These are phyloP conservation scores for Vanessa atalanta DNA, from an alignment of 1,140 invertebrate genomes.

Conservation along the genomic window DNA sequence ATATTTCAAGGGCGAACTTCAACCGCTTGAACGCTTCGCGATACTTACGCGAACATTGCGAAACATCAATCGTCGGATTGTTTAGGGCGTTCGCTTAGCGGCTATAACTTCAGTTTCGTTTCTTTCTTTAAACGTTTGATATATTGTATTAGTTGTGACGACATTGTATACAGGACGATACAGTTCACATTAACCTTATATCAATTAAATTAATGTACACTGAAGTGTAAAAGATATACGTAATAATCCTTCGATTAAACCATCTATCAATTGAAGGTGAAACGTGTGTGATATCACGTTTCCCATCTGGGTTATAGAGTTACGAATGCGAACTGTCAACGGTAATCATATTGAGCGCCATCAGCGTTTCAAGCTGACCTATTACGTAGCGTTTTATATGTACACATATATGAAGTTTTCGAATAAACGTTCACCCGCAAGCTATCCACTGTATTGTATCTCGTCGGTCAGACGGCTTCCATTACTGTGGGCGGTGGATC, in stretches of 20 bases:
- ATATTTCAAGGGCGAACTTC: constrained; percentile 30
- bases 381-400: constrained; percentile 21
- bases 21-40: background rate
- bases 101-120: background rate
- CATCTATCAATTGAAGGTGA: background rate
- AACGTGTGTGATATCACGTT: constrained; percentile 34
- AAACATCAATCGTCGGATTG: constrained; percentile 1
- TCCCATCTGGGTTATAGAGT: constrained; percentile 32
- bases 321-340: constrained; percentile 20
- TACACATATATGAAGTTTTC: constrained; percentile 17
- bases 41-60: background rate
- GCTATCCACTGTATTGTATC: constrained; percentile 26
- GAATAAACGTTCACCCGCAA: constrained; percentile 28
- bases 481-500: constrained; percentile 59
- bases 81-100: background rate
- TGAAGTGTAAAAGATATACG: background rate
- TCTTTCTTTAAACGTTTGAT: background rate
- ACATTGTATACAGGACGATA: no score
- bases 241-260: background rate
- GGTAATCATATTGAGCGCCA: constrained; percentile 25
- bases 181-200: no score
- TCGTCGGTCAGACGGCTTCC: constrained; percentile 34
- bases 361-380: constrained; percentile 12
- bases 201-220: background rate
- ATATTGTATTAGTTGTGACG: no score